phyloP scores from a whole-genome alignment of 2,888 invertebrate genomes.

The Lycaena phlaeas region DNA sequence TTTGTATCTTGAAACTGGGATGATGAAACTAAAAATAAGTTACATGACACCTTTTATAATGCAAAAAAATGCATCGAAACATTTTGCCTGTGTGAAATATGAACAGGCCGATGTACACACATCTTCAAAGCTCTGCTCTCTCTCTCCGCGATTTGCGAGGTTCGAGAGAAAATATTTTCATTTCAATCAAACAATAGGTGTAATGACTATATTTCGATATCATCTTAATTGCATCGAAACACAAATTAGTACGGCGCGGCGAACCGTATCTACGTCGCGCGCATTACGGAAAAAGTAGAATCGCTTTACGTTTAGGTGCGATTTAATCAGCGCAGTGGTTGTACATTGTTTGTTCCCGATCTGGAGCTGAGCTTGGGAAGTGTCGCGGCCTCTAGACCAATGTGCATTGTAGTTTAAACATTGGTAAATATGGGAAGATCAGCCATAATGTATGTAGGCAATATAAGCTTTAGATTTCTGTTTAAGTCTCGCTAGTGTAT shows the following conservation, averaged over 20 bases:
- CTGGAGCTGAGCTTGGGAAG: conserved; percentile 48
- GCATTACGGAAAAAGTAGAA: conserved; percentile 28
- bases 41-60: too few species aligned
- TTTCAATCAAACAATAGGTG: conserved; percentile 4
- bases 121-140: too few species aligned
- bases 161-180: neutral
- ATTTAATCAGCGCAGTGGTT: conserved; percentile 27
- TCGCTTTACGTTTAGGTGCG: conserved; percentile 22
- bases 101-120: too few species aligned
- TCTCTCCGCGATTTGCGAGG: too few species aligned
- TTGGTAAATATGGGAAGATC: neutral
- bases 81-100: too few species aligned
- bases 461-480: too few species aligned
- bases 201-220: conserved; percentile 7
- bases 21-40: too few species aligned
- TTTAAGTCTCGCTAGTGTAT: too few species aligned
- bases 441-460: neutral
- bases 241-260: neutral
- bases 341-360: conserved; percentile 44
- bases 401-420: neutral
- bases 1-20: too few species aligned
- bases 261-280: conserved; percentile 15
- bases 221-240: conserved; percentile 24
- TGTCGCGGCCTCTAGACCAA: conserved; percentile 22
- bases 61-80: too few species aligned